Evolutionary conservation across 2,113 vertebrate genomes (phyloP).

Genomic region (Sisor rabdophorus): DNA sequence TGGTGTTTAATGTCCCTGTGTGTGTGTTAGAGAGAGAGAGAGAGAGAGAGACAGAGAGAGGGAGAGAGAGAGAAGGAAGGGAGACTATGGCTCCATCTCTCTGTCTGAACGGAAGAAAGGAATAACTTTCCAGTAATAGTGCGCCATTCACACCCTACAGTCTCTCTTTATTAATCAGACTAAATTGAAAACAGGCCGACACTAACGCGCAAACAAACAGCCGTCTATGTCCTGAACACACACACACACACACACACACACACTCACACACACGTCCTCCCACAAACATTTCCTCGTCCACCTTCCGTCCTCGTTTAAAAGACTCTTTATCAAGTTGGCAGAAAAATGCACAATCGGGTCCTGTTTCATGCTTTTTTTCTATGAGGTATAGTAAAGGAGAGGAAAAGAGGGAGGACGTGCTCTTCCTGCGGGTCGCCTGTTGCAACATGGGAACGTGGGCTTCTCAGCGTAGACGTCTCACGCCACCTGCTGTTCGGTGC

Average conservation of each 20-base stretch:
- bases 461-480: slow-evolving; percentile 16
- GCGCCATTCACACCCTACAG: slow-evolving; percentile 40
- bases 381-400: neutral
- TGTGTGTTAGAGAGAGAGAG: neutral
- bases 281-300: slow-evolving; percentile 5
- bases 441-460: neutral
- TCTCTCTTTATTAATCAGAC: slow-evolving; percentile 33
- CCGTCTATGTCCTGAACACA: neutral
- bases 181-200: slow-evolving; percentile 34
- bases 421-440: slow-evolving; percentile 5
- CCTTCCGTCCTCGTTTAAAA: slow-evolving; percentile 10
- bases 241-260: neutral
- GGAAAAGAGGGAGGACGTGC: neutral
- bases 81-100: slow-evolving; percentile 18
- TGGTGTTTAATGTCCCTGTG: neutral
- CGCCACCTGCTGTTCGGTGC: slow-evolving; percentile 40
- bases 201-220: slow-evolving; percentile 23
- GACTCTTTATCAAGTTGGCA: neutral
- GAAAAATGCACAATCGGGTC: neutral
- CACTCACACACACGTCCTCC: neutral
- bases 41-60: neutral
- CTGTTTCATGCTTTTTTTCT: slow-evolving; percentile 5
- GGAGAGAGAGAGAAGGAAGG: neutral
- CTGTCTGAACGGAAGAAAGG: slow-evolving; percentile 17
- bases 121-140: slow-evolving; percentile 29